Conservation (phyloP, 2,113 vertebrate species). For the Bujurquina vittata region DNA sequence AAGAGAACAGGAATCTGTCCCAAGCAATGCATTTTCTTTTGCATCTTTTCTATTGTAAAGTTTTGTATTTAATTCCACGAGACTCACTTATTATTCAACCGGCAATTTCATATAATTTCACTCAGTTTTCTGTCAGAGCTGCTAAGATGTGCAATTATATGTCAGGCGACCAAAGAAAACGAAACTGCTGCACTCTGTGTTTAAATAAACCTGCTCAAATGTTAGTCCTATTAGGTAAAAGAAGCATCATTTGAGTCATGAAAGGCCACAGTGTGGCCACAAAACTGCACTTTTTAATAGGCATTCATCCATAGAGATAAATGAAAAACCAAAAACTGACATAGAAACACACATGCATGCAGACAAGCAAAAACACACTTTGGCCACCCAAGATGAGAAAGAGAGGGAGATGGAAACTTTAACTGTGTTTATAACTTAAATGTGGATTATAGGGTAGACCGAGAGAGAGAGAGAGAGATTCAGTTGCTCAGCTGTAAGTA, state of each 20-base stretch:
- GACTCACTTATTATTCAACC: neutral
- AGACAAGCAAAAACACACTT: conserved; percentile 49
- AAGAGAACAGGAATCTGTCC: conserved; percentile 13
- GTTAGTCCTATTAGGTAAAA: conserved; percentile 5
- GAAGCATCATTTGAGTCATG: conserved; percentile 24
- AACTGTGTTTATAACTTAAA: conserved; percentile 80
- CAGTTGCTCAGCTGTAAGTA: conserved; percentile 80
- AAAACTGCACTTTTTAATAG: conserved; percentile 26
- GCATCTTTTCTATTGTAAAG: neutral
- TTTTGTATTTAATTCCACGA: neutral
- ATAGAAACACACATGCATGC: conserved; percentile 35
- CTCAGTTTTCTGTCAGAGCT: neutral
- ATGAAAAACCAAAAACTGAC: conserved; percentile 37
- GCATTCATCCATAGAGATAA: conserved; percentile 31
- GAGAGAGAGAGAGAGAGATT: conserved; percentile 34
- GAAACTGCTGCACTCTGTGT: neutral
- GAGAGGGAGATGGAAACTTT: conserved; percentile 74
- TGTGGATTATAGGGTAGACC: conserved; percentile 79
- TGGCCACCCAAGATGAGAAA: conserved; percentile 80
- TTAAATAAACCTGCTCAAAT: neutral
- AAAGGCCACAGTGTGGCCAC: conserved; percentile 15
- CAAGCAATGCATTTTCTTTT: conserved; percentile 5
- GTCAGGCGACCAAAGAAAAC: conserved; percentile 18
- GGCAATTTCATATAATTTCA: neutral
- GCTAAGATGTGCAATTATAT: neutral